These are phyloP conservation scores for Ctenomys sociabilis DNA, from an alignment of 2,113 vertebrate genomes.

Conservation along the genomic window DNA sequence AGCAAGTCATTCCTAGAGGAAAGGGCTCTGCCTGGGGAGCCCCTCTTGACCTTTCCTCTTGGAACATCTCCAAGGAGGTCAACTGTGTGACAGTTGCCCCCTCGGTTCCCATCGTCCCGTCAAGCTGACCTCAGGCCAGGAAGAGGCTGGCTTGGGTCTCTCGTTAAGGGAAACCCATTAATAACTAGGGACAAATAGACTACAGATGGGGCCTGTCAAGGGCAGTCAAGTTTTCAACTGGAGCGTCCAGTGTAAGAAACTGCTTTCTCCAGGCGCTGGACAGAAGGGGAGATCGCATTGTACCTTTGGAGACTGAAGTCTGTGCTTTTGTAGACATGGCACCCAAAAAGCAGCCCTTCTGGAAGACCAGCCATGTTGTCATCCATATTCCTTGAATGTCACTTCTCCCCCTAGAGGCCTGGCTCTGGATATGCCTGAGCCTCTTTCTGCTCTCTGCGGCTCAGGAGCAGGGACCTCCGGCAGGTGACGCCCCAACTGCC, in stretches of 20 bases:
- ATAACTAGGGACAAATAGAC: not conserved
- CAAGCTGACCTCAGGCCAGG: not conserved
- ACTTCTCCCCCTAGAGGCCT: not conserved
- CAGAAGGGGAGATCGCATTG: not conserved
- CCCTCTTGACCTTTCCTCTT: not conserved
- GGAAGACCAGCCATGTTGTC: not conserved
- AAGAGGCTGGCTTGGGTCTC: not conserved
- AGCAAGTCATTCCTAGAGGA: not conserved
- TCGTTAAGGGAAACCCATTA: not conserved
- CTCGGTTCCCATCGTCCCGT: not conserved
- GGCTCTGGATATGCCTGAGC: not conserved
- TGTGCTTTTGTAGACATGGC: not conserved
- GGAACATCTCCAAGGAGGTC: not conserved
- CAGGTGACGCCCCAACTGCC: not conserved
- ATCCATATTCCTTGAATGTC: slow-evolving; percentile 56
- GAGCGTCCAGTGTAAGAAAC: not conserved
- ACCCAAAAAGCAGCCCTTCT: not conserved
- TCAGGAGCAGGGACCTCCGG: slow-evolving; percentile 42
- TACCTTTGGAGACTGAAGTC: not conserved
- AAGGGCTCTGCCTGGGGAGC: not conserved
- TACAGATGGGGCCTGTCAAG: not conserved
- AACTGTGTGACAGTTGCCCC: not conserved
- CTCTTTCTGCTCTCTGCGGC: rapidly evolving
- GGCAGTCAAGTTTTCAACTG: not conserved
- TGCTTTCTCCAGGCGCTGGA: slow-evolving; percentile 8